Base-by-base conservation (phyloP, 2,797 vertebrate species). In the Eulemur coronatus region DNA sequence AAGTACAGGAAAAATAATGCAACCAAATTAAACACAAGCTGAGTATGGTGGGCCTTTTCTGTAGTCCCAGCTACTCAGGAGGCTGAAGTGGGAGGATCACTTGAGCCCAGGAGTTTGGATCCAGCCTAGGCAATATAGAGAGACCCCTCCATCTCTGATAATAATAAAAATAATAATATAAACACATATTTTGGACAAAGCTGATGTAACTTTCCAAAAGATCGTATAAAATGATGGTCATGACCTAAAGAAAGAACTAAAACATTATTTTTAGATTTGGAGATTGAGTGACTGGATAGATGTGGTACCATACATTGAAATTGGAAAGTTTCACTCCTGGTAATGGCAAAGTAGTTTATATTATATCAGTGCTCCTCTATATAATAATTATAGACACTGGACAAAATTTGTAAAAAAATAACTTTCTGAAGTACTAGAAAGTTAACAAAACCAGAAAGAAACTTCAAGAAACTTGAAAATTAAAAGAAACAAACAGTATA, bases 401-500 rank as follows among this genome's bases (percentile, higher is more conserved):
- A 55, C n/a, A n/a, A n/a, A 82, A 15, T 13, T 70, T 59, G 22
- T 28, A 50, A 69, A 79, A 78, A 91, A 43, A 43, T n/a, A 88
- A 86, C n/a, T 85, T 80, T 69, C 12, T 63, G 1, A 84, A 55
- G 17, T 26, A 75, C 14, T 67, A 7, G 20, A 89, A 89, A 17
- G 48, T 46, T 15, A 96, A 95, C 18, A 89, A 92, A 75, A 38
- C 46, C 33, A 78, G n/a, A 72, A 92, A 35, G 12, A 95, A 91
- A 61, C 15, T 55, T 18, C 46, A 79, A 30, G 22, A 4, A 84
- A 17, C 26, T 22, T 35, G 33, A 41, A 43, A 93, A 87, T 3
- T 33, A 11, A 7, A 48, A 82, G 22, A 57, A 72, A 38, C 72
- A 69, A 65, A 17, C 0, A 3, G 35, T 18, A 70, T 11, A 81